Evolutionary conservation across 2,797 vertebrate species (phyloP).

Genomic region (Choloepus didactylus): DNA sequence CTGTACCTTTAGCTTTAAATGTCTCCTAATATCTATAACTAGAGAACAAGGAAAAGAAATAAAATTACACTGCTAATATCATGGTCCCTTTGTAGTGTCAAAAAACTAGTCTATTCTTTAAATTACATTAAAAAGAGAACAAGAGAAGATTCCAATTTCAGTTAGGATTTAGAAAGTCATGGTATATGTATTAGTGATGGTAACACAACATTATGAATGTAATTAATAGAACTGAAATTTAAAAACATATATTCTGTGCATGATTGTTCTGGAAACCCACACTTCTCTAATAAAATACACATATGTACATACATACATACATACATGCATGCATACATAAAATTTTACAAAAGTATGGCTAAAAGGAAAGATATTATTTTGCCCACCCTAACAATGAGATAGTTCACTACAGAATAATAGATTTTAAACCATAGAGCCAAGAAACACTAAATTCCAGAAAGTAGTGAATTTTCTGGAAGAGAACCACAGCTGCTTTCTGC

Average conservation of each 20-base stretch:
- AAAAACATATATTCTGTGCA: no score
- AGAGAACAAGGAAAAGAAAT: constrained; percentile 79
- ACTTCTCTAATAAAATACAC: no score
- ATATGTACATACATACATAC: no score
- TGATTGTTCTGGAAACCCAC: no score
- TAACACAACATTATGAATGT: no score
- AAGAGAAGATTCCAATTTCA: not conserved
- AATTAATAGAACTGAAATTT: no score
- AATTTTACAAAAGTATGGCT: no score
- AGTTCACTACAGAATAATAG: constrained; percentile 1
- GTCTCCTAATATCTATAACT: constrained; percentile 66
- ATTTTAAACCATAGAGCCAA: constrained; percentile 16
- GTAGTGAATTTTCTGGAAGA: constrained; percentile 31
- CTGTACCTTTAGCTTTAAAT: constrained; percentile 70
- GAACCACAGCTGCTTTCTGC: not conserved
- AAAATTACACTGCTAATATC: constrained; percentile 81
- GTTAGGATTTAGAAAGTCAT: not conserved
- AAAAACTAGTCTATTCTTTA: not conserved
- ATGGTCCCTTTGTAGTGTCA: constrained; percentile 72
- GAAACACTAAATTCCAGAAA: constrained; percentile 40
- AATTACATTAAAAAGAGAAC: not conserved
- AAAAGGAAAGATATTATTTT: not conserved
- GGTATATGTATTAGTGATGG: no score
- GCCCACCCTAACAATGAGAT: not conserved
- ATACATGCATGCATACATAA: no score